These are phyloP conservation scores for Octopus sinensis DNA, from an alignment of 1,140 invertebrate genomes.

Conservation along the genomic window DNA sequence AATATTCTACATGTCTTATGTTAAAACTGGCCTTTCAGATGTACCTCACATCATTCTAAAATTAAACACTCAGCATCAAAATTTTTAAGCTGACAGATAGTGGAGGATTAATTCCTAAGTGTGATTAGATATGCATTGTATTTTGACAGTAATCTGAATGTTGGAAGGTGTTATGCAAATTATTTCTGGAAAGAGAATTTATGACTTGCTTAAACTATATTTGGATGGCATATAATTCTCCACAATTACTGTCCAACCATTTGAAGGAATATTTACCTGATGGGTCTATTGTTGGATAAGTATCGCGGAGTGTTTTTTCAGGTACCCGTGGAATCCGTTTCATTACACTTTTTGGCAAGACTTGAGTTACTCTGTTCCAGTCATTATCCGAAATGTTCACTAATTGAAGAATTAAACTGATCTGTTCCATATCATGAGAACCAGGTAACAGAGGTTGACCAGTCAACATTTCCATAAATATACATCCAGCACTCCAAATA, in stretches of 20 bases:
- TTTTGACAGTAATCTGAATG: neutral
- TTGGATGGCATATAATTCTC: neutral
- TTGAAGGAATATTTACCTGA: conserved; percentile 15
- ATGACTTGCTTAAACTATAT: neutral
- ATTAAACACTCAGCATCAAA: too few species aligned
- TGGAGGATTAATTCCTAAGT: neutral
- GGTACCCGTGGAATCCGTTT: conserved; percentile 19
- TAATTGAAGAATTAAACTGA: conserved; percentile 30
- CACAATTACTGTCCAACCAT: neutral
- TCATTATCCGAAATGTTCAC: conserved; percentile 33
- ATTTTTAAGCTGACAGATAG: neutral
- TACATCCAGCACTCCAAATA: conserved; percentile 91
- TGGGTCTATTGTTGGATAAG: conserved; percentile 18
- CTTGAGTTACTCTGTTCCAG: conserved; percentile 36
- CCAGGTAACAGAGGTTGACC: conserved; percentile 90
- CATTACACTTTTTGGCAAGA: conserved; percentile 31
- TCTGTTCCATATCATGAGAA: conserved; percentile 40
- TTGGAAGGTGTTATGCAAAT: neutral
- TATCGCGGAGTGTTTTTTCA: conserved; percentile 16
- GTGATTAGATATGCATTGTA: neutral
- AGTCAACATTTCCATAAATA: conserved; percentile 92
- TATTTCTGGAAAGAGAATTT: neutral
- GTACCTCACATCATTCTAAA: too few species aligned
- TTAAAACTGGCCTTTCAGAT: neutral
- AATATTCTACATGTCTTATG: neutral